phyloP scores from a whole-genome alignment of 2,113 vertebrate species.

The Anoura caudifer region DNA sequence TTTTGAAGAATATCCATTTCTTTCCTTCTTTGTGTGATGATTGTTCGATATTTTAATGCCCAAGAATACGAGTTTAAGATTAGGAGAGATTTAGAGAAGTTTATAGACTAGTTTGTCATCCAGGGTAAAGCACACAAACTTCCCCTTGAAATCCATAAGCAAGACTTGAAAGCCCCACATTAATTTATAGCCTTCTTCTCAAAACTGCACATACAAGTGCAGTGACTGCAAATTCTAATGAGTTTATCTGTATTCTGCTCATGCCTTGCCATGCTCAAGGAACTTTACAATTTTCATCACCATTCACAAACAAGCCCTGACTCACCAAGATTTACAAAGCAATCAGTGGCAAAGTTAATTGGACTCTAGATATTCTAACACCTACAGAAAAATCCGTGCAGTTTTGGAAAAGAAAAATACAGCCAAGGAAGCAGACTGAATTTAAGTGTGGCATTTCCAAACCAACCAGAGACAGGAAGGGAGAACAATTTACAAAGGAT shows the following conservation, averaged over 20 bases:
- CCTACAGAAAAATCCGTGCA: slow-evolving; percentile 43
- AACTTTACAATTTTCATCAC: slow-evolving; percentile 36
- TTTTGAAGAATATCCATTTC: neutral
- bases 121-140: neutral
- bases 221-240: slow-evolving; percentile 40
- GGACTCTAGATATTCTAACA: slow-evolving; percentile 53
- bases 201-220: neutral
- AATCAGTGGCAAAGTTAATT: slow-evolving; percentile 56
- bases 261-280: neutral
- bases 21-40: neutral
- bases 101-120: neutral
- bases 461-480: neutral
- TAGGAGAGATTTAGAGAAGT: neutral
- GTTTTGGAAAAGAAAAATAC: neutral
- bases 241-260: slow-evolving; percentile 43
- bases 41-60: neutral
- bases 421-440: neutral
- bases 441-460: neutral
- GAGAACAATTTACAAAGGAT: neutral
- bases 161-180: neutral
- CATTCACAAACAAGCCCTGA: slow-evolving; percentile 28
- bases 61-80: neutral
- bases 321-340: slow-evolving; percentile 66
- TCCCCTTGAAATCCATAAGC: neutral
- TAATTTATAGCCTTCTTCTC: slow-evolving; percentile 34